Percentiles rank a stretch among this genome's conserved stretches.
Evolutionary conservation across 1,140 invertebrate genomes (phyloP).

Genomic region (Platyura marginata): DNA sequence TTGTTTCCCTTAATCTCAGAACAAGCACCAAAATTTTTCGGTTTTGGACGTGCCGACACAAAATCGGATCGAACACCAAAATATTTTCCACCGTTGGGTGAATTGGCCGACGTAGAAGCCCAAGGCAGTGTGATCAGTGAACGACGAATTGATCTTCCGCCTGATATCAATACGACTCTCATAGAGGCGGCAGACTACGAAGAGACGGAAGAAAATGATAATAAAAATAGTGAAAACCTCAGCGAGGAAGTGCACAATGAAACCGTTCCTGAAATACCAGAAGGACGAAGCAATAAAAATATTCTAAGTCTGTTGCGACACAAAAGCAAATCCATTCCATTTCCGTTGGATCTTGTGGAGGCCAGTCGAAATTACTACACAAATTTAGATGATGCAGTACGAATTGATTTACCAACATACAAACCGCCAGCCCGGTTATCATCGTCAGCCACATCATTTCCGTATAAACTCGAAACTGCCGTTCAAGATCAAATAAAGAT

Average conservation of each 20-base stretch:
- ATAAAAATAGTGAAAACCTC: not conserved
- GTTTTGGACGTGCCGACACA: slow-evolving; percentile 20
- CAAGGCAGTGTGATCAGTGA: not conserved
- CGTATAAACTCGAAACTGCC: not conserved
- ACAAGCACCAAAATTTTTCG: slow-evolving; percentile 48
- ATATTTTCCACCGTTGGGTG: not conserved
- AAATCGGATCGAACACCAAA: not conserved
- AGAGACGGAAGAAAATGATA: not conserved
- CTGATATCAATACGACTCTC: not conserved
- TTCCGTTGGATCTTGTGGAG: no score
- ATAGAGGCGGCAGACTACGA: not conserved
- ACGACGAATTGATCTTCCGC: not conserved
- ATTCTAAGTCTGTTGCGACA: not conserved
- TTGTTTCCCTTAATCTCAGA: slow-evolving; percentile 53
- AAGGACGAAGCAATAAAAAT: not conserved
- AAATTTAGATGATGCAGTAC: slow-evolving; percentile 11
- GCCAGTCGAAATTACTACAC: not conserved
- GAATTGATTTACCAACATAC: slow-evolving; percentile 20
- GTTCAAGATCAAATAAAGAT: no score
- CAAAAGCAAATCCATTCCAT: not conserved
- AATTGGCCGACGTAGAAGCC: not conserved
- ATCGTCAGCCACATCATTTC: slow-evolving; percentile 1
- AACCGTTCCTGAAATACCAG: not conserved
- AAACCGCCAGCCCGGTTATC: slow-evolving; percentile 8
- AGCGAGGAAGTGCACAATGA: not conserved